phyloP scores from a whole-genome alignment of 1,140 invertebrate genomes.

The Mesaphorura yosii region DNA sequence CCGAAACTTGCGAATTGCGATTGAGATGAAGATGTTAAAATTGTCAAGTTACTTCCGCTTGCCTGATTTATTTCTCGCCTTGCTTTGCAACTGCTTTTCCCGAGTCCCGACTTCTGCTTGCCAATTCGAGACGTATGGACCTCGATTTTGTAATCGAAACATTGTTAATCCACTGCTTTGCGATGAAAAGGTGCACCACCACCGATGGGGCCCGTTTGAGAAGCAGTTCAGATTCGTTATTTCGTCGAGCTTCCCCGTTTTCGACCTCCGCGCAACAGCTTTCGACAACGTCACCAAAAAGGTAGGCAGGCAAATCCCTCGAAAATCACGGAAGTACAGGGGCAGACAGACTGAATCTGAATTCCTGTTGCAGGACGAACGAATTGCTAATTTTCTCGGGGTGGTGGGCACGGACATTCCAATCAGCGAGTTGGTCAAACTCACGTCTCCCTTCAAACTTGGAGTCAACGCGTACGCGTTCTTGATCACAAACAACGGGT shows the following conservation, averaged over 20 bases:
- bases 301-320: background rate
- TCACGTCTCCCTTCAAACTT: conserved; percentile 80
- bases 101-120: too few species aligned
- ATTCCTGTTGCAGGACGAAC: conserved; percentile 42
- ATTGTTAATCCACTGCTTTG: background rate
- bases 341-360: background rate
- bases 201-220: background rate
- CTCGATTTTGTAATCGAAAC: too few species aligned
- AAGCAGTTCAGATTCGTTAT: conserved; percentile 3
- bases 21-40: too few species aligned
- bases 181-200: too few species aligned
- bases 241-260: conserved; percentile 2
- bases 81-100: too few species aligned
- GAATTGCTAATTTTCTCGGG: conserved; percentile 75
- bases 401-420: conserved; percentile 90
- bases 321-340: background rate
- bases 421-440: conserved; percentile 79
- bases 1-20: too few species aligned
- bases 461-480: conserved; percentile 95
- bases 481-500: conserved; percentile 93
- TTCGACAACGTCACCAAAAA: background rate
- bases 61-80: too few species aligned
- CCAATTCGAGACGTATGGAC: too few species aligned
- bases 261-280: background rate
- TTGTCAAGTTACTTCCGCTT: too few species aligned